Conservation (phyloP, 2,888 invertebrate species). For the Copidosoma aretas region DNA sequence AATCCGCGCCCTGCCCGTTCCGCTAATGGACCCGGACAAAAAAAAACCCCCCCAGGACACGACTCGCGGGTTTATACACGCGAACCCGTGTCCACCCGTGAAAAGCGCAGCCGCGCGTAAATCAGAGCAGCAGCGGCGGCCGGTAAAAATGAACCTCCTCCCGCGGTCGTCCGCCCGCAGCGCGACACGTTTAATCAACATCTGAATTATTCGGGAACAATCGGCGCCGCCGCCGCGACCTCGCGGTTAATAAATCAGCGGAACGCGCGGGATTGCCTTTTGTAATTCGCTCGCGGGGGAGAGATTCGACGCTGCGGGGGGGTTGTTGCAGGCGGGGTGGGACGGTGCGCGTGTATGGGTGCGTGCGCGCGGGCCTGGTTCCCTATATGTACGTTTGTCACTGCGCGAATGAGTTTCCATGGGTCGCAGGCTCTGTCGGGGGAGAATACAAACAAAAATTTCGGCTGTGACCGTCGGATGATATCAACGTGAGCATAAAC, state of each 20-base stretch:
- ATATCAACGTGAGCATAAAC: too few species aligned
- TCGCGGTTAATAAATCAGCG: conserved; percentile 57
- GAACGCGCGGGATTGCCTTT: neutral
- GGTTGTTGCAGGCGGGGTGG: too few species aligned
- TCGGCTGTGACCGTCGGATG: too few species aligned
- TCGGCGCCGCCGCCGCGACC: conserved; percentile 43
- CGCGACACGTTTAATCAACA: conserved; percentile 55
- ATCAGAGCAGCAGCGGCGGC: conserved; percentile 46
- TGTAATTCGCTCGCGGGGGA: neutral
- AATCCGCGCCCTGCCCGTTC: too few species aligned
- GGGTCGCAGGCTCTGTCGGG: too few species aligned
- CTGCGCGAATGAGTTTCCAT: too few species aligned
- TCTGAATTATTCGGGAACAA: conserved; percentile 59
- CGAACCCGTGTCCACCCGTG: neutral
- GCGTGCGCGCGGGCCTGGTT: too few species aligned
- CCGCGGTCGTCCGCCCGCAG: neutral
- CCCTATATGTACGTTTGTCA: too few species aligned
- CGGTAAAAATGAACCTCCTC: too few species aligned
- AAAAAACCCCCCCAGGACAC: neutral
- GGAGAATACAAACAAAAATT: too few species aligned
- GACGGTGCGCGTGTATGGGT: too few species aligned
- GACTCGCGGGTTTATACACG: neutral
- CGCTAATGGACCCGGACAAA: too few species aligned
- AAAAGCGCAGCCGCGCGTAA: conserved; percentile 46
- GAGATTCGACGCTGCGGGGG: neutral